Percentiles rank a stretch among this genome's conserved stretches.
Evolutionary conservation across 2,888 invertebrate species (phyloP).

Genomic region (Volucella bombylans): DNA sequence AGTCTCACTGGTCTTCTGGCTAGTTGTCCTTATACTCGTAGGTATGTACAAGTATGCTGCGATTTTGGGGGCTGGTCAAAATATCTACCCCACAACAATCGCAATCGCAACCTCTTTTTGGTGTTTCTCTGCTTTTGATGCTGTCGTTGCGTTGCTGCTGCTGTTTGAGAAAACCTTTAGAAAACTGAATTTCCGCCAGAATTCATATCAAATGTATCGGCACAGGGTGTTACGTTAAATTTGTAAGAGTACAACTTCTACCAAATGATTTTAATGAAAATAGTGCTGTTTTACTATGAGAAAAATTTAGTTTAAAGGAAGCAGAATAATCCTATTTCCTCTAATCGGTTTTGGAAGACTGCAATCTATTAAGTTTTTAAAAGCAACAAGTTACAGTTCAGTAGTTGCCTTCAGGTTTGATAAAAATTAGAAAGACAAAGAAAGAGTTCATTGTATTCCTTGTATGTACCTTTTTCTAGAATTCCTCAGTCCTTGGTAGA

Average conservation of each 20-base stretch:
- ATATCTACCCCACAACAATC: slow-evolving; percentile 49
- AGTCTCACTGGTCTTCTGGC: not conserved
- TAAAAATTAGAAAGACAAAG: no score
- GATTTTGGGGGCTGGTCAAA: slow-evolving; percentile 58
- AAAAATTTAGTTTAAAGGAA: no score
- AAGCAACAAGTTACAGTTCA: no score
- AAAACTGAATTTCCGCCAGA: slow-evolving; percentile 62
- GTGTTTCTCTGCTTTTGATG: slow-evolving; percentile 54
- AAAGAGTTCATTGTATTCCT: no score
- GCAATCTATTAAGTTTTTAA: no score
- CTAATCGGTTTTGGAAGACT: not conserved
- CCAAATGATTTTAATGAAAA: no score
- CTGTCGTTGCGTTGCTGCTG: slow-evolving; percentile 33
- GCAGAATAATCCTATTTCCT: not conserved
- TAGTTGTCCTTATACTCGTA: not conserved
- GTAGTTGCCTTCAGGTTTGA: no score
- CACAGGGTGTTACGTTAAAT: slow-evolving; percentile 45
- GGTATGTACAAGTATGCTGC: slow-evolving; percentile 37
- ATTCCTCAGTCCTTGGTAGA: no score
- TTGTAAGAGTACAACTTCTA: not conserved
- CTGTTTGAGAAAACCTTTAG: slow-evolving; percentile 70
- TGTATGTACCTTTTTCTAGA: no score
- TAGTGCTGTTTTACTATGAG: no score
- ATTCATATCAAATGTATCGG: slow-evolving; percentile 26
- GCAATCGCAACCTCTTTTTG: slow-evolving; percentile 44